phyloP scores from a whole-genome alignment of 2,888 invertebrate species.

The Chrysodeixis includens region DNA sequence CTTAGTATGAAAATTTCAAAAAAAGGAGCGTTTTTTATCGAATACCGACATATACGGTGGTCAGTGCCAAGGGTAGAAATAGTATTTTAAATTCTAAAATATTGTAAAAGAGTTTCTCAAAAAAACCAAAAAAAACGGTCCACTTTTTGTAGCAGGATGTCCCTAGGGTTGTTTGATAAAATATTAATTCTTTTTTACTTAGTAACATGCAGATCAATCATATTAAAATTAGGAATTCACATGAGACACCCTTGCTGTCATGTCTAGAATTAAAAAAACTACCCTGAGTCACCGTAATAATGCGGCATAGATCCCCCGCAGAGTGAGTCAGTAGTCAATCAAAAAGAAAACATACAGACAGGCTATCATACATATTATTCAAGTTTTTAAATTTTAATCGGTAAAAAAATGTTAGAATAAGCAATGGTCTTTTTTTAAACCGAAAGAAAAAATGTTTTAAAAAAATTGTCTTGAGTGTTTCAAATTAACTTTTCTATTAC shows the following conservation, averaged over 20 bases:
- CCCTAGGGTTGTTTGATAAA: slow-evolving; percentile 45
- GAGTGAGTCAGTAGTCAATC: slow-evolving; percentile 3
- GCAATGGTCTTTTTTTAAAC: no score
- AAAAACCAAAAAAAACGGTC: slow-evolving; percentile 29
- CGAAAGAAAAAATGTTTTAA: no score
- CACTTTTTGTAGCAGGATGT: slow-evolving; percentile 37
- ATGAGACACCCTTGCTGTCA: slow-evolving; percentile 33
- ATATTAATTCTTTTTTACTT: slow-evolving; percentile 55
- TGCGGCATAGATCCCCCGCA: neutral
- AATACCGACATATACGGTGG: no score
- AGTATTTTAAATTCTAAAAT: neutral
- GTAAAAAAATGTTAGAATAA: no score
- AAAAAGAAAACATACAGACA: neutral
- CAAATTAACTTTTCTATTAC: no score
- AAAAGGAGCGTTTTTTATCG: no score
- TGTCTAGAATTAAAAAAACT: neutral
- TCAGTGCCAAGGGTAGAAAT: no score
- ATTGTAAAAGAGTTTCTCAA: slow-evolving; percentile 13
- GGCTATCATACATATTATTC: no score
- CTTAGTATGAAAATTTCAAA: no score
- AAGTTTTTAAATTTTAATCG: no score
- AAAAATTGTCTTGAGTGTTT: no score
- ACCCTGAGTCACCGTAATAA: neutral
- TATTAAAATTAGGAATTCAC: slow-evolving; percentile 46
- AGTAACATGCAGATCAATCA: slow-evolving; percentile 54